Percentiles rank a stretch among this genome's conserved stretches.
Conservation (phyloP, 2,888 invertebrate genomes). For the Pammene aurita region DNA sequence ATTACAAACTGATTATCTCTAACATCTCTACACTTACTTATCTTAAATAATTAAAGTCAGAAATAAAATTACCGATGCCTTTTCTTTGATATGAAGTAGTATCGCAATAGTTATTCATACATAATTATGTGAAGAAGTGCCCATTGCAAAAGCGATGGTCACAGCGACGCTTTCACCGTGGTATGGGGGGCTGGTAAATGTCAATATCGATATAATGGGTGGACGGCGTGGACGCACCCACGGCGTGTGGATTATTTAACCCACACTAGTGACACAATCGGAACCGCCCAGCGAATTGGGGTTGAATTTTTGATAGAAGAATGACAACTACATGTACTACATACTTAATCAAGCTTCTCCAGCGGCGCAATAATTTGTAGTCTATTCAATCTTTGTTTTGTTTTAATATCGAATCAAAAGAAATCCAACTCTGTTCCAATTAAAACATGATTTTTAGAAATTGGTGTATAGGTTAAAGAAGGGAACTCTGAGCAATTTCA, state of each 20-base stretch:
- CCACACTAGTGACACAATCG: conserved; percentile 25
- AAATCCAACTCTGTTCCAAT: no score
- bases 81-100: background rate
- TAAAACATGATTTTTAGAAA: no score
- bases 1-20: no score
- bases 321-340: background rate
- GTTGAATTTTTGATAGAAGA: background rate
- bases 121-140: conserved; percentile 20
- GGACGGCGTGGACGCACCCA: conserved; percentile 33
- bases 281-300: conserved; percentile 23
- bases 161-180: conserved; percentile 38
- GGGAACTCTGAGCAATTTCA: no score
- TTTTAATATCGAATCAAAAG: no score
- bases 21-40: no score
- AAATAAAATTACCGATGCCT: background rate
- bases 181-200: conserved; percentile 32
- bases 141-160: conserved; percentile 38
- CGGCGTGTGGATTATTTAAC: conserved; percentile 16
- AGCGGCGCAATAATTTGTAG: no score
- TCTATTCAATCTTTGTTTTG: no score
- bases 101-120: conserved; percentile 18
- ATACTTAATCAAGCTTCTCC: no score
- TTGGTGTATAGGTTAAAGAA: no score
- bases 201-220: conserved; percentile 31
- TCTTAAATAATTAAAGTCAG: background rate